Conservation (phyloP, 2,888 invertebrate genomes). For the Dioctria rufipes region DNA sequence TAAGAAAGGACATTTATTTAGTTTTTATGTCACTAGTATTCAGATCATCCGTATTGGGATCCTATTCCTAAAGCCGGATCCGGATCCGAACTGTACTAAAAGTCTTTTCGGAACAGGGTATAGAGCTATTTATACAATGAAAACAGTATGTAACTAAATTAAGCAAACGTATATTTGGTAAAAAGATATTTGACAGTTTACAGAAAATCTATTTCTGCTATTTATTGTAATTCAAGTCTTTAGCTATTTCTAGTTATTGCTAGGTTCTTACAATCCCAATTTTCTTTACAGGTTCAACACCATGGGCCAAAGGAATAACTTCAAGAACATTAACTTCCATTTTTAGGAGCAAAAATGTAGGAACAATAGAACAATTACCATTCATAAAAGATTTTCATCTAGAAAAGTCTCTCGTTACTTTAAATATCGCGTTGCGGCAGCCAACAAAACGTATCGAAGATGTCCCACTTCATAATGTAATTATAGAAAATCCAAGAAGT, state of each 20-base stretch:
- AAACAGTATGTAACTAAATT: too few species aligned
- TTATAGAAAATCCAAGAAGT: conserved; percentile 65
- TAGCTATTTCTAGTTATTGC: neutral
- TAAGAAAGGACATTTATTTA: too few species aligned
- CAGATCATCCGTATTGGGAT: too few species aligned
- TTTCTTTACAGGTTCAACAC: neutral
- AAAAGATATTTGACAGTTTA: too few species aligned
- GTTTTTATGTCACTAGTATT: too few species aligned
- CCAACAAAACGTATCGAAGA: conserved; percentile 63
- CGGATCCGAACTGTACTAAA: too few species aligned
- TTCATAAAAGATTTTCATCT: neutral
- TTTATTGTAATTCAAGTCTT: neutral
- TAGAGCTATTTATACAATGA: too few species aligned
- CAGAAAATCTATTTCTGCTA: too few species aligned
- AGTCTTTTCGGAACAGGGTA: too few species aligned
- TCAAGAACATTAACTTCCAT: neutral
- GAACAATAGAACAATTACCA: neutral
- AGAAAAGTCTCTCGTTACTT: neutral
- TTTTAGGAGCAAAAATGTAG: neutral
- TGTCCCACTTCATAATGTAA: conserved; percentile 57
- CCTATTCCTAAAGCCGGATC: too few species aligned
- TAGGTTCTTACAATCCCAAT: neutral
- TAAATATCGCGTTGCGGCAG: neutral
- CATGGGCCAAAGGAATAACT: conserved; percentile 11
- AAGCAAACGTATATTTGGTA: too few species aligned